phyloP scores from a whole-genome alignment of 1,140 invertebrate genomes.

The Apolygus lucorum region DNA sequence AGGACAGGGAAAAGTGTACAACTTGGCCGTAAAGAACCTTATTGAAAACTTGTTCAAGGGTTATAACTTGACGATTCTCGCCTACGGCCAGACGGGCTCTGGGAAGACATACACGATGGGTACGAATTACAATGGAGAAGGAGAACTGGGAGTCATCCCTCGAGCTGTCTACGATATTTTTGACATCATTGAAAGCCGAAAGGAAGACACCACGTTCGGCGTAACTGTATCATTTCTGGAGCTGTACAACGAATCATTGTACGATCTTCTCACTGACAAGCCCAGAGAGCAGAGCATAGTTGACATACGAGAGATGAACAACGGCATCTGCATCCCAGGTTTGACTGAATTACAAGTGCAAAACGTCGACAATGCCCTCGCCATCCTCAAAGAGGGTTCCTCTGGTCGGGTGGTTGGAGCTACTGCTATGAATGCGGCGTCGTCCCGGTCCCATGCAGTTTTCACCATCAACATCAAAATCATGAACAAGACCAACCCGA shows the following conservation, averaged over 20 bases:
- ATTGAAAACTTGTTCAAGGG: slow-evolving; percentile 75
- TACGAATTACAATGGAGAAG: slow-evolving; percentile 59
- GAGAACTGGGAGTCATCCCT: slow-evolving; percentile 72
- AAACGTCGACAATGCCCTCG: slow-evolving; percentile 53
- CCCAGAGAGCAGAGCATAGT: slow-evolving; percentile 56
- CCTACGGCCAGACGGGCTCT: slow-evolving; percentile 90
- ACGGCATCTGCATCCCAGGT: slow-evolving; percentile 39
- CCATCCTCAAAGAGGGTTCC: too few species aligned
- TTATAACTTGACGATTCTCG: slow-evolving; percentile 85
- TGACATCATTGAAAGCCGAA: slow-evolving; percentile 51
- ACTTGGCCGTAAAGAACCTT: slow-evolving; percentile 61
- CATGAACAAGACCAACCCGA: slow-evolving; percentile 51
- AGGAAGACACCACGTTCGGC: slow-evolving; percentile 56
- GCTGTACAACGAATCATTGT: slow-evolving; percentile 50
- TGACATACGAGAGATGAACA: slow-evolving; percentile 74
- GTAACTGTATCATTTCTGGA: slow-evolving; percentile 61
- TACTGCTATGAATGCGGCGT: slow-evolving; percentile 88
- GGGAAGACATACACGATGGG: slow-evolving; percentile 92
- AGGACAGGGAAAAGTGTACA: slow-evolving; percentile 66
- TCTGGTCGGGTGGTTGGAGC: slow-evolving; percentile 63
- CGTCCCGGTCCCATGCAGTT: slow-evolving; percentile 84
- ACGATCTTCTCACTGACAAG: slow-evolving; percentile 42
- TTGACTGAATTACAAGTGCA: slow-evolving; percentile 57
- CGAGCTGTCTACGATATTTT: slow-evolving; percentile 77
- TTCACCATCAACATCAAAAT: slow-evolving; percentile 75